phyloP scores from a whole-genome alignment of 2,888 invertebrate genomes.

The Bedellia somnulentella region DNA sequence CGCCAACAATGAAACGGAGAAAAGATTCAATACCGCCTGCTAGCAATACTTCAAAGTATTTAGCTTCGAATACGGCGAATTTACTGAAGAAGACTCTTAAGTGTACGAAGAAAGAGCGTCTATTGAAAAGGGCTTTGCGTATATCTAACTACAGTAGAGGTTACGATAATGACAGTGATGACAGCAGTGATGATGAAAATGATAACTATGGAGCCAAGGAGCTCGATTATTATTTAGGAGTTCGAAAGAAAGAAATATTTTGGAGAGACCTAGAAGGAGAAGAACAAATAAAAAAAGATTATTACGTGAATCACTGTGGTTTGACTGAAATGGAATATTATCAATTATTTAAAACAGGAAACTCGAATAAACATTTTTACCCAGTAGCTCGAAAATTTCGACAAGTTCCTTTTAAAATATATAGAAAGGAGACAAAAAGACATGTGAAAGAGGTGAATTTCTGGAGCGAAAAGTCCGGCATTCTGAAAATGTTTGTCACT shows the following conservation, averaged over 20 bases:
- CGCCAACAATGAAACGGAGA: constrained; percentile 25
- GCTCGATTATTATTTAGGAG: constrained; percentile 44
- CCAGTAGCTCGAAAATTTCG: constrained; percentile 28
- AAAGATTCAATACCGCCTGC: constrained; percentile 44
- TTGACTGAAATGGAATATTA: constrained; percentile 43
- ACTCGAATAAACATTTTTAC: constrained; percentile 19
- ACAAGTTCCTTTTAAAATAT: constrained; percentile 50
- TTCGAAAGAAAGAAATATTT: constrained; percentile 34
- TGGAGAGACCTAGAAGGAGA: constrained; percentile 43
- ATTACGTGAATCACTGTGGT: constrained; percentile 41
- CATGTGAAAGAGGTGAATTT: constrained; percentile 6
- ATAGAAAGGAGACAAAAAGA: constrained; percentile 25
- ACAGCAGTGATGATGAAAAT: constrained; percentile 11
- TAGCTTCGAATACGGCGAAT: constrained; percentile 33
- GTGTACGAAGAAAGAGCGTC: constrained; percentile 31
- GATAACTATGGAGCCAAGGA: constrained; percentile 23
- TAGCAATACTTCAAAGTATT: constrained; percentile 44
- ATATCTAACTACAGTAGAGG: too few relatives aligned
- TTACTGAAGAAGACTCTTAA: constrained; percentile 32
- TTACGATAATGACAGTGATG: too few relatives aligned
- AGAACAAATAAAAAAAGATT: constrained; percentile 46
- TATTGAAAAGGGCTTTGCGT: too few relatives aligned
- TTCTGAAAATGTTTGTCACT: constrained; percentile 21
- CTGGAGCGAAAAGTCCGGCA: not conserved
- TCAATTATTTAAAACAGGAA: constrained; percentile 20